Evolutionary conservation across 2,797 vertebrate genomes (phyloP).

Genomic region (Perodicticus potto): DNA sequence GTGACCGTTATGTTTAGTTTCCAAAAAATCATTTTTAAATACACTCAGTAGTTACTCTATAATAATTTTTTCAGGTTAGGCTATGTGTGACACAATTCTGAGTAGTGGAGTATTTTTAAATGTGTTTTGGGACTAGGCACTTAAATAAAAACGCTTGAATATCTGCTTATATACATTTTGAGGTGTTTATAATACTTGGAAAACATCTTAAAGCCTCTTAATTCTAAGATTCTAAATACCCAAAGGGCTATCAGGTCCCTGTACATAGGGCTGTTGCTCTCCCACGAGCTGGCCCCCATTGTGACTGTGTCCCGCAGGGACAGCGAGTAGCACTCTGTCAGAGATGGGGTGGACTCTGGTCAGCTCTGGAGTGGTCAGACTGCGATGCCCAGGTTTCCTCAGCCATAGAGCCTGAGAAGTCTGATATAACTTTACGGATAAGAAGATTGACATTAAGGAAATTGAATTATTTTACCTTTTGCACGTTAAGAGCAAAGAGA

Average conservation of each 20-base stretch:
- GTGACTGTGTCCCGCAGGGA: background rate
- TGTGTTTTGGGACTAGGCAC: background rate
- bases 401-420: background rate
- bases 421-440: background rate
- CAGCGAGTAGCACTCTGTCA: background rate
- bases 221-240: constrained; percentile 21
- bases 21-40: constrained; percentile 15
- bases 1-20: background rate
- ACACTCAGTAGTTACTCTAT: background rate
- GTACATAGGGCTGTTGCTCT: background rate
- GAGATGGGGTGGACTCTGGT: background rate
- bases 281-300: background rate
- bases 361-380: background rate
- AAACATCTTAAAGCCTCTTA: background rate
- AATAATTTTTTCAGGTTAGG: background rate
- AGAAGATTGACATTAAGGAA: background rate
- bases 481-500: background rate
- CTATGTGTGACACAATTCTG: background rate
- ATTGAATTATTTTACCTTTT: background rate
- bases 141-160: constrained; percentile 23
- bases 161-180: background rate
- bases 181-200: background rate
- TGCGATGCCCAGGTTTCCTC: background rate
- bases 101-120: background rate
- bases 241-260: background rate